These are phyloP conservation scores for Piscicola geometra DNA, from an alignment of 2,888 invertebrate genomes.

Conservation along the genomic window DNA sequence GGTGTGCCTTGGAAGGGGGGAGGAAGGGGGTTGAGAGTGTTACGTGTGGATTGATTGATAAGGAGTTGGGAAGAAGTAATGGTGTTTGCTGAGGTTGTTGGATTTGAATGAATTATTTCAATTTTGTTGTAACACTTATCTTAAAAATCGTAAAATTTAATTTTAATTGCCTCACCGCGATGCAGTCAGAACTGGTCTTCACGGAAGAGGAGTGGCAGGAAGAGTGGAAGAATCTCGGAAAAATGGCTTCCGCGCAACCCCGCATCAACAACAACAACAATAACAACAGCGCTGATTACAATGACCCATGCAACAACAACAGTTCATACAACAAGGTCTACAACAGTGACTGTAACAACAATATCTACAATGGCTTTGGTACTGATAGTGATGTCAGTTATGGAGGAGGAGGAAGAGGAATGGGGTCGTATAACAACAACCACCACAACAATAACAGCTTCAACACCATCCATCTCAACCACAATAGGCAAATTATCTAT, in stretches of 20 bases:
- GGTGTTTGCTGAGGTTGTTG: not conserved
- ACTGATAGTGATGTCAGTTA: not conserved
- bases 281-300: not conserved
- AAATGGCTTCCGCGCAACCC: conserved; percentile 65
- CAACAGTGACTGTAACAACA: too few species aligned
- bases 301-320: not conserved
- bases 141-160: not conserved
- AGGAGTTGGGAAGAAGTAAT: not conserved
- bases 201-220: conserved; percentile 73
- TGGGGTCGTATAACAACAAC: conserved; percentile 45
- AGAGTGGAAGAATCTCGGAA: conserved; percentile 70
- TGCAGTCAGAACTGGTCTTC: conserved; percentile 66
- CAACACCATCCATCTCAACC: conserved; percentile 19
- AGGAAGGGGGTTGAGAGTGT: too few species aligned
- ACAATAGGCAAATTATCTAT: conserved; percentile 7
- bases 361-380: not conserved
- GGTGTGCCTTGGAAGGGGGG: conserved; percentile 19
- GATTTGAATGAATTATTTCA: not conserved
- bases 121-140: not conserved
- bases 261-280: conserved; percentile 48
- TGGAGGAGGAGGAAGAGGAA: not conserved
- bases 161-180: not conserved
- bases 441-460: conserved; percentile 1
- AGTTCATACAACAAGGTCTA: not conserved
- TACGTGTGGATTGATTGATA: too few species aligned